Base-by-base conservation (phyloP, 2,113 vertebrate genomes). In the Misgurnus anguillicaudatus region DNA sequence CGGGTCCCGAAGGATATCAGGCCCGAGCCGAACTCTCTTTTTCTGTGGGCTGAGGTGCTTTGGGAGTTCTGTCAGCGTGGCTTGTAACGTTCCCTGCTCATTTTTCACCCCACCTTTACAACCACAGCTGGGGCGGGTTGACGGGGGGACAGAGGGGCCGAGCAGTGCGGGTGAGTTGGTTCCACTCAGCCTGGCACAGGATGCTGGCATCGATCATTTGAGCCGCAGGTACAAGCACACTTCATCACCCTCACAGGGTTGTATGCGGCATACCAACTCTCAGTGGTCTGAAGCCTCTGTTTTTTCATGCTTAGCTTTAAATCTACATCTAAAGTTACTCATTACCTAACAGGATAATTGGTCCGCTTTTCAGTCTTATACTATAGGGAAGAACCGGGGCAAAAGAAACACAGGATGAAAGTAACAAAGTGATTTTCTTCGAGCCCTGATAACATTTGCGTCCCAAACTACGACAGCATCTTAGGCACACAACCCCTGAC, bases 91-190 rank as follows among this genome's bases (percentile, higher is more conserved):
- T 85, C 87, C 62, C 53, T 75, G 78, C 87, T 91, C 87, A 86
- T 92, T 93, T 91, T 88, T 91, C 90, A 84, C 79, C 77, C 75
- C 21, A 64, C 78, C 88, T 90, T 87, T 70, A 58, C 85, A 87
- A 86, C 87, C 79, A 14, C 78, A 80, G 87, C 81, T 82, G 79
- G 84, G 82, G 80, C 80, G 66, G 73, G 53, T 76, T 70, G 57
- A 71, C 80, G 61, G 68, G 31, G 73, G 57, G 63, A 75, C 78
- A 73, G 69, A 19, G 74, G 36, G 78, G 75, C 58, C 16, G 57
- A 75, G 73, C 67, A 77, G 79, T 68, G 47, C 21, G 53, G 53
- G 51, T 80, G 73, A 75, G 58, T 64, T 71, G 39, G 77, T 77
- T 85, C 79, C 85, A 79, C 77, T 80, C 74, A 55, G 76, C 77